Percentiles rank a stretch among this genome's conserved stretches.
These are phyloP conservation scores for Teleogryllus oceanicus DNA, from an alignment of 2,888 invertebrate species.

Conservation along the genomic window DNA sequence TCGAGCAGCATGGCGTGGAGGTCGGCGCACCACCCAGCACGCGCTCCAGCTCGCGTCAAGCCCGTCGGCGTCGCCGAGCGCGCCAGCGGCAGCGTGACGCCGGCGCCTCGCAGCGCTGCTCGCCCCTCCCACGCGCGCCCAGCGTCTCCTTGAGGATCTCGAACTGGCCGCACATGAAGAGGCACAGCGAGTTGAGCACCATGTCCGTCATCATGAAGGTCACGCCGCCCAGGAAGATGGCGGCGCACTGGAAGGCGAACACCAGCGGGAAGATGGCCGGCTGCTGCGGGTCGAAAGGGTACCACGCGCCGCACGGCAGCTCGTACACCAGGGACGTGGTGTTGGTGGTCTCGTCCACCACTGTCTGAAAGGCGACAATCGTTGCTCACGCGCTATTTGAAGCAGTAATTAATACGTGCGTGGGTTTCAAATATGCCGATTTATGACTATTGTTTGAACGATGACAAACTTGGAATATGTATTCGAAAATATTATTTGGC, in stretches of 20 bases:
- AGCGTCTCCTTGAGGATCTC: background rate
- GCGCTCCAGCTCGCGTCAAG: too few species aligned
- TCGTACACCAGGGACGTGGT: background rate
- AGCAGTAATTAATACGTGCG: too few species aligned
- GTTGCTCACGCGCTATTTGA: too few species aligned
- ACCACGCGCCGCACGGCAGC: background rate
- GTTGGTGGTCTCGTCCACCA: background rate
- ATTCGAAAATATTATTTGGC: too few species aligned
- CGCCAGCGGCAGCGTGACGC: background rate
- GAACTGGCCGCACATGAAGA: background rate
- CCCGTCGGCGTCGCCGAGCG: background rate
- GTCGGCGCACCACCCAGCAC: background rate
- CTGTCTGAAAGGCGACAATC: background rate
- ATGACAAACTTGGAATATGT: too few species aligned
- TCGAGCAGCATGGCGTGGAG: background rate
- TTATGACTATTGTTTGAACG: too few species aligned
- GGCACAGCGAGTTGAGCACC: background rate
- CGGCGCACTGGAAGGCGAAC: background rate
- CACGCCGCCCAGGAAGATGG: background rate
- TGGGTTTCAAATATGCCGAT: too few species aligned
- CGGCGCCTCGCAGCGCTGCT: background rate
- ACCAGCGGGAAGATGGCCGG: background rate
- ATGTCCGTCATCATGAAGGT: constrained; percentile 6
- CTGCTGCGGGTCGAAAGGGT: background rate
- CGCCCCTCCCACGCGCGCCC: background rate